Evolutionary conservation across 2,797 vertebrate species (phyloP).

Genomic region (Chrysocyon brachyurus): DNA sequence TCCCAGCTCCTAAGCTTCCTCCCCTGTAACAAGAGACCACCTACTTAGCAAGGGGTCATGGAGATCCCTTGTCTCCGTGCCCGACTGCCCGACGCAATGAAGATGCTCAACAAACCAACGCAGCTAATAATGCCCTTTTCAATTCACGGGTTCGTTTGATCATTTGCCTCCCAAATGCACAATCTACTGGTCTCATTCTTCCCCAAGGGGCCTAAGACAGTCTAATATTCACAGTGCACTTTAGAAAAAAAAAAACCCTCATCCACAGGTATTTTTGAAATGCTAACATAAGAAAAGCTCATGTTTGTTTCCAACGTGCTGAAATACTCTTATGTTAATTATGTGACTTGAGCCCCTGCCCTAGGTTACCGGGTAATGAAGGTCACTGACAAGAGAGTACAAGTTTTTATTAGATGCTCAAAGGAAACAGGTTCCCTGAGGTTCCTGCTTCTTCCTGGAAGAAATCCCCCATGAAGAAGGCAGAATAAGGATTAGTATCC

Average conservation of each 20-base stretch:
- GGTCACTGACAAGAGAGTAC: not conserved
- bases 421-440: not conserved
- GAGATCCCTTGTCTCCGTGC: not conserved
- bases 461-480: fast-evolving
- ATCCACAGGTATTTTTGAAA: not conserved
- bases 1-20: not conserved
- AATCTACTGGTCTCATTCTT: not conserved
- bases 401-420: not conserved
- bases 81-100: not conserved
- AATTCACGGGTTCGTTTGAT: not conserved
- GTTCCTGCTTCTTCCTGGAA: not conserved
- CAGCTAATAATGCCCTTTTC: not conserved
- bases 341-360: not conserved
- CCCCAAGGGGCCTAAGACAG: not conserved
- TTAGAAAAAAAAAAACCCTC: not conserved
- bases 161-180: not conserved
- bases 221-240: not conserved
- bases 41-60: not conserved
- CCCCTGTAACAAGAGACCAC: not conserved
- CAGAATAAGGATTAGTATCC: not conserved
- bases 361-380: not conserved
- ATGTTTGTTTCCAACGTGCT: not conserved
- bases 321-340: not conserved
- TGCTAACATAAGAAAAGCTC: not conserved
- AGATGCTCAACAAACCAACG: not conserved